phyloP scores from a whole-genome alignment of 2,797 vertebrate genomes.

The Clamator glandarius region DNA sequence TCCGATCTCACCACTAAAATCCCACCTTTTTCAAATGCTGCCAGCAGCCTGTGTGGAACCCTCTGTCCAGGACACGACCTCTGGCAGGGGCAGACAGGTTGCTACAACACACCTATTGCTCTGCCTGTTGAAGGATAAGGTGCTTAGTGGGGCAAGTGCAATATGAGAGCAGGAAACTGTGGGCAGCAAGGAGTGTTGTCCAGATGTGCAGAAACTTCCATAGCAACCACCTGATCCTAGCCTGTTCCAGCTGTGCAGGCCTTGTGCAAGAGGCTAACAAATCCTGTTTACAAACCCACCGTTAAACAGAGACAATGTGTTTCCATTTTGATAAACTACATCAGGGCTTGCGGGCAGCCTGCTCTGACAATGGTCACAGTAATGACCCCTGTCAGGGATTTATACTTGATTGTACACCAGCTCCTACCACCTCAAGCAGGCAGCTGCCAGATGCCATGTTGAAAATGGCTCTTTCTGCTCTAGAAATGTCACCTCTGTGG shows the following conservation, averaged over 20 bases:
- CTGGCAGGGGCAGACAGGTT: not conserved
- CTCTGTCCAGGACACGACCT: fast-evolving
- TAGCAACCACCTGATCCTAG: not conserved
- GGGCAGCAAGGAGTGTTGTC: not conserved
- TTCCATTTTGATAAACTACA: not conserved
- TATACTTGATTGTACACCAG: not conserved
- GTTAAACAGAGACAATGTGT: not conserved
- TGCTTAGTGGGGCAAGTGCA: not conserved
- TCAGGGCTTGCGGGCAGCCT: not conserved
- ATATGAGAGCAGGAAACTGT: not conserved
- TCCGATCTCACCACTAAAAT: not conserved
- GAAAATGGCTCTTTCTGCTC: not conserved
- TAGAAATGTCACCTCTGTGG: not conserved
- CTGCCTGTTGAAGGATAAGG: not conserved
- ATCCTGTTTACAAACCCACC: not conserved
- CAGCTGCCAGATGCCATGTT: not conserved
- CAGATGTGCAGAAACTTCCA: not conserved
- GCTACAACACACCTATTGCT: fast-evolving
- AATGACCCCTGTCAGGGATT: not conserved
- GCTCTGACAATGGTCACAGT: not conserved
- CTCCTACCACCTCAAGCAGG: not conserved
- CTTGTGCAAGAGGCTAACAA: not conserved
- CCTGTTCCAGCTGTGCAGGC: not conserved
- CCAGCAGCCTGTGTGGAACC: not conserved
- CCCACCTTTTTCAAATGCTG: not conserved